Conservation (phyloP, 1,140 invertebrate species). For the Planococcus citri region DNA sequence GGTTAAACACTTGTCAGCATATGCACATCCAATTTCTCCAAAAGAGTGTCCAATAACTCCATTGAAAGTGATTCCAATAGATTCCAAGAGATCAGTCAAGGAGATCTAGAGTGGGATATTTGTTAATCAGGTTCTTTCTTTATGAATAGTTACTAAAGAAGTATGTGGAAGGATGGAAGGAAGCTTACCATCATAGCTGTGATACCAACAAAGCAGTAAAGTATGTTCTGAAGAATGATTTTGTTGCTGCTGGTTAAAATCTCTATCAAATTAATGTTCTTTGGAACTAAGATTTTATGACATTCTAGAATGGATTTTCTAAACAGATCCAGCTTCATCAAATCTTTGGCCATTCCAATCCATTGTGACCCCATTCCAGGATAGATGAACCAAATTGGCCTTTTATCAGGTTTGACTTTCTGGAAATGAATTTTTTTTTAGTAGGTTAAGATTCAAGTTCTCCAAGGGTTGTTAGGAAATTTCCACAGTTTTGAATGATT, state of each 20-base stretch:
- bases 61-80: conserved; percentile 59
- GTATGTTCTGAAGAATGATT: conserved; percentile 41
- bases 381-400: conserved; percentile 49
- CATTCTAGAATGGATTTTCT: conserved; percentile 46
- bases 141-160: neutral
- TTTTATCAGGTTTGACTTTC: conserved; percentile 47
- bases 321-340: conserved; percentile 43
- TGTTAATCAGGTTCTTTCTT: no score
- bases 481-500: no score
- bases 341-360: conserved; percentile 42
- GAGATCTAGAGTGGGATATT: conserved; percentile 48
- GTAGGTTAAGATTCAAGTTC: no score
- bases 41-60: conserved; percentile 76
- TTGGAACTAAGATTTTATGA: conserved; percentile 40
- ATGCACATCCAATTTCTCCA: conserved; percentile 71
- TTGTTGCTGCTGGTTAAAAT: conserved; percentile 44
- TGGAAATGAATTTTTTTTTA: no score
- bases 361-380: conserved; percentile 56
- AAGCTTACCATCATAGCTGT: conserved; percentile 58
- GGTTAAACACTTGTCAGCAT: conserved; percentile 75
- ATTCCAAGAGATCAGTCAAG: conserved; percentile 58
- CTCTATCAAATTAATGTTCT: conserved; percentile 44
- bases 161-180: neutral
- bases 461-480: no score
- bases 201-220: conserved; percentile 54